Evolutionary conservation across 2,797 vertebrate genomes (phyloP).

Genomic region (Sebastes taczanowskii): DNA sequence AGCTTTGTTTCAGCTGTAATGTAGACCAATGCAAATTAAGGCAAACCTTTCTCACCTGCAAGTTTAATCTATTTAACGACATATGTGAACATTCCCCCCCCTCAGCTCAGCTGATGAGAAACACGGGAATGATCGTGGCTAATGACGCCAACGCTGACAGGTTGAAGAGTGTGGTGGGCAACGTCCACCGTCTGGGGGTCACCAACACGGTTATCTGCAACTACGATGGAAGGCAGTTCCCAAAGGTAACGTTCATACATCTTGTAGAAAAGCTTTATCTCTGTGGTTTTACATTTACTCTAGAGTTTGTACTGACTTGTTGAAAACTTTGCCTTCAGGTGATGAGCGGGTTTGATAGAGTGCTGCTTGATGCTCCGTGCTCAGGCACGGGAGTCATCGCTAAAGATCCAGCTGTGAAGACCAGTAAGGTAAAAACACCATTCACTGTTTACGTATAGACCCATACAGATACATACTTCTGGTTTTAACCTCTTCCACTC

Average conservation of each 20-base stretch:
- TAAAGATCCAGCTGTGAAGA: conserved; percentile 97
- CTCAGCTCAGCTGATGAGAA: conserved; percentile 97
- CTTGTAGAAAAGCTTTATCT: not conserved
- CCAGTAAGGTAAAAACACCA: conserved; percentile 86
- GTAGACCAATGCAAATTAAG: not conserved
- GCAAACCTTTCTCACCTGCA: not conserved
- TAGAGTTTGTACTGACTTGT: not conserved
- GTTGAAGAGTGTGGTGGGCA: conserved; percentile 94
- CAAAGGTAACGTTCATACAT: conserved; percentile 83
- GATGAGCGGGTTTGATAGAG: conserved; percentile 94
- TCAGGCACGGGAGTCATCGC: conserved; percentile 96
- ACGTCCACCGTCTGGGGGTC: conserved; percentile 94
- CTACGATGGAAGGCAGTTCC: conserved; percentile 94
- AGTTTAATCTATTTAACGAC: not conserved
- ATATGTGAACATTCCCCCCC: not conserved
- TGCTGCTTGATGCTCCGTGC: conserved; percentile 96
- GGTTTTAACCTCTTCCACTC: not conserved
- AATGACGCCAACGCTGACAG: conserved; percentile 92
- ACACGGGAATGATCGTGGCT: conserved; percentile 93
- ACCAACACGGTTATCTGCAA: conserved; percentile 92
- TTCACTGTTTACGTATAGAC: not conserved
- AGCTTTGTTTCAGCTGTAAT: not conserved
- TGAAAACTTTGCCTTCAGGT: conserved; percentile 79
- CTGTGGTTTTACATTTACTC: not conserved
- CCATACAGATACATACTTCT: not conserved